Evolutionary conservation across 2,113 vertebrate species (phyloP).

Genomic region (Galeopterus variegatus): DNA sequence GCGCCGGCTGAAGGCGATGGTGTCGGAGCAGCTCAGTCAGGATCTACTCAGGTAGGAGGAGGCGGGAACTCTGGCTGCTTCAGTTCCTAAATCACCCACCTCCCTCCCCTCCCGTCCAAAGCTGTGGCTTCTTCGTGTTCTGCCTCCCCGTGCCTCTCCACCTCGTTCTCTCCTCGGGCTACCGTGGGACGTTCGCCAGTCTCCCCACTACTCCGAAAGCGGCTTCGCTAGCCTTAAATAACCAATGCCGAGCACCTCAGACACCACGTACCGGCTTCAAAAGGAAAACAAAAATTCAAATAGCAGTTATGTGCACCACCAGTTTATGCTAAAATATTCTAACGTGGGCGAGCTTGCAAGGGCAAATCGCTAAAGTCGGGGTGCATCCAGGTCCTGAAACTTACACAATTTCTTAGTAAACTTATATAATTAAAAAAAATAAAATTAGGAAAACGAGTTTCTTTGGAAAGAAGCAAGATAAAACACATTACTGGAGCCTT

Average conservation of each 20-base stretch:
- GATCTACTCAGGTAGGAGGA: constrained; percentile 88
- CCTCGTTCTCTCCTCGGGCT: constrained; percentile 57
- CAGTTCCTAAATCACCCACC: background rate
- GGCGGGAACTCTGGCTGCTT: background rate
- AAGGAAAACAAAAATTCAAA: background rate
- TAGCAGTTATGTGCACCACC: background rate
- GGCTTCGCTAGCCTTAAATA: background rate
- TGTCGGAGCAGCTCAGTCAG: constrained; percentile 87
- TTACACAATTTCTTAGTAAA: background rate
- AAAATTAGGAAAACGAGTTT: background rate
- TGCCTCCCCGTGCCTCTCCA: background rate
- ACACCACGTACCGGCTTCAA: background rate
- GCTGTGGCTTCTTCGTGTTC: background rate
- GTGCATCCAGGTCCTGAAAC: background rate
- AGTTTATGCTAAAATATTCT: background rate
- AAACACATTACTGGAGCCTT: background rate
- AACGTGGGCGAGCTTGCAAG: background rate
- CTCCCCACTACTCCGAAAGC: background rate
- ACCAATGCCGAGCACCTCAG: background rate
- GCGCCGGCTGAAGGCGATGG: constrained; percentile 85
- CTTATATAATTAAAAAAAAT: constrained; percentile 4
- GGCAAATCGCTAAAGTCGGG: background rate
- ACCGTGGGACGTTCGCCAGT: rapidly evolving
- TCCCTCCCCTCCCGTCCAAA: background rate
- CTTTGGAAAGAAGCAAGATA: background rate